Conservation (phyloP, 2,888 invertebrate species). For the Zonitis immaculata region DNA sequence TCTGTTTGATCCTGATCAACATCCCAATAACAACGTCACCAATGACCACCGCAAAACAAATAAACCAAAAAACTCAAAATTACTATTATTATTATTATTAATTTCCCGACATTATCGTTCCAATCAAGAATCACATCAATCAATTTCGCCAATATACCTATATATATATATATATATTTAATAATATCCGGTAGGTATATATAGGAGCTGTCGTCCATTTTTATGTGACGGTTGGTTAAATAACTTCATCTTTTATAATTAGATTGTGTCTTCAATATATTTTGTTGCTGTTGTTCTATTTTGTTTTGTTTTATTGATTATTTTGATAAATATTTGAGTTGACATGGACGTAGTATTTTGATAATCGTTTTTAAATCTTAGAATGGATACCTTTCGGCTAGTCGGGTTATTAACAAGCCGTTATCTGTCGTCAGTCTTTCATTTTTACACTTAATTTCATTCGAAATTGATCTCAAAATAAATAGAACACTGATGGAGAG, state of each 20-base stretch:
- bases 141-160: not conserved
- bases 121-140: not conserved
- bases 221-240: conserved; percentile 17
- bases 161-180: conserved; percentile 1
- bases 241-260: conserved; percentile 14
- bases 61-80: no score
- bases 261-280: not conserved
- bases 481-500: conserved; percentile 10
- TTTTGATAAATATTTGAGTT: conserved; percentile 31
- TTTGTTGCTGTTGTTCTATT: not conserved
- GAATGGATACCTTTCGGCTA: conserved; percentile 27
- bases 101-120: no score
- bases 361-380: conserved; percentile 37
- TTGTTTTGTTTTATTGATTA: not conserved
- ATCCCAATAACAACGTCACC: not conserved
- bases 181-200: conserved; percentile 16
- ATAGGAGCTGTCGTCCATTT: conserved; percentile 13
- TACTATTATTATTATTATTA: no score
- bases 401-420: conserved; percentile 27
- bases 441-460: conserved; percentile 42
- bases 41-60: conserved; percentile 2
- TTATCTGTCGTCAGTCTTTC: conserved; percentile 35
- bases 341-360: conserved; percentile 41
- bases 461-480: conserved; percentile 19
- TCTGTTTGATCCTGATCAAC: conserved; percentile 14